Base-by-base conservation (phyloP, 2,888 invertebrate genomes). In the Petrolisthes manimaculis region DNA sequence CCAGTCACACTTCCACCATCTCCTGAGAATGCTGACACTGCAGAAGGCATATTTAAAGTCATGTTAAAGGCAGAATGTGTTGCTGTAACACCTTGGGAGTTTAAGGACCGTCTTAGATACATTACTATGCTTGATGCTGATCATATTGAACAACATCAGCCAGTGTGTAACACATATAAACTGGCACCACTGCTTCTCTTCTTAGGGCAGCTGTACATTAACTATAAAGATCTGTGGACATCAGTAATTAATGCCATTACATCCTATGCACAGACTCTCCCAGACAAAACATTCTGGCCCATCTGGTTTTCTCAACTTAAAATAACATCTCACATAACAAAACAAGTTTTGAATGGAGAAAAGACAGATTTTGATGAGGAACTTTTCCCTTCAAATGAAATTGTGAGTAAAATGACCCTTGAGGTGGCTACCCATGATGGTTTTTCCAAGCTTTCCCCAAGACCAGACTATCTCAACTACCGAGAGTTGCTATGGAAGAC, bases 151-250 rank as follows among this genome's bases (percentile, higher is more conserved):
- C 75, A 75, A 6, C 88, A 86, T 54, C 77, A 61, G 3, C 90
- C 90, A 9, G 37, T 82, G 18, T 90, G 79, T 53, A 88, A 84
- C n/a, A 67, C 74, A n/a, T 90, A 74, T 75, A 81, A 21, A 21
- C 82, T 79, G 56, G 91, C 89, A 24, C 91, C 91, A 0, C 74
- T 91, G 5, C 71, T 91, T 18, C 84, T 91, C 37, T 56, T 83
- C 9, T 81, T 91, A 3, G 90, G 91, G 14, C 91, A 91, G 86
- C 84, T 91, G 55, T 89, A 86, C 56, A 78, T 89, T 6, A 91
- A 91, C 61, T 88, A 86, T 37, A 85, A 89, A 21, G 88, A 88
- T 37, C 21, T 90, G 12, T 90, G 88, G 88, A 21, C 53, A 12
- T 55, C 89, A 51, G 71, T 83, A 21, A 18, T 89, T 4, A 84